Conservation (phyloP, 2,113 vertebrate species). For the Azemiops feae region DNA sequence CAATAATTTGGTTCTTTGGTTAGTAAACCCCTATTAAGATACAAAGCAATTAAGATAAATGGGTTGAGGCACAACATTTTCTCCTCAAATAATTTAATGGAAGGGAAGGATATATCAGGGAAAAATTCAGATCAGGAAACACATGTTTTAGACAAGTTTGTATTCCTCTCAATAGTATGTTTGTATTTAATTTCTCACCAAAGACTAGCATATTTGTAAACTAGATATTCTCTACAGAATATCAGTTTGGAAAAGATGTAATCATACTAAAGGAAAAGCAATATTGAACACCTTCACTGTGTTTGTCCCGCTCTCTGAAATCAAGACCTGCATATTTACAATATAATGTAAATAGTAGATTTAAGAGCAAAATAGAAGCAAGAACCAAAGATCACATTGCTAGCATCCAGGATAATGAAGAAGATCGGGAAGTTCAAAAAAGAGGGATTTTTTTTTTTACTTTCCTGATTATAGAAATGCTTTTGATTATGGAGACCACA, state of each 20-base stretch:
- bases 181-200: conserved; percentile 30
- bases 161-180: conserved; percentile 45
- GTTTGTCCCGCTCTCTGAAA: neutral
- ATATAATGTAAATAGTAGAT: neutral
- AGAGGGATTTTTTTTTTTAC: neutral
- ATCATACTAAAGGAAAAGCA: neutral
- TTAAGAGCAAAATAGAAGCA: conserved; percentile 7
- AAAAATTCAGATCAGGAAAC: conserved; percentile 65
- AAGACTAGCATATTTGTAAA: conserved; percentile 35
- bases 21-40: conserved; percentile 73
- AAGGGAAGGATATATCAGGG: conserved; percentile 40
- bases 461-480: neutral
- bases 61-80: conserved; percentile 65
- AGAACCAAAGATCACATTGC: neutral
- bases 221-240: conserved; percentile 30
- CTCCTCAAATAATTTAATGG: conserved; percentile 50
- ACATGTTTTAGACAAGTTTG: conserved; percentile 46
- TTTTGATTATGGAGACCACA: neutral
- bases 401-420: neutral
- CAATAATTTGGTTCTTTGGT: conserved; percentile 74
- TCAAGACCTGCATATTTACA: neutral
- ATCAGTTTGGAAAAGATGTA: neutral
- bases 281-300: neutral
- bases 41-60: conserved; percentile 75
- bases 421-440: neutral